These are phyloP conservation scores for Momotus momota DNA, from an alignment of 2,797 vertebrate species.

Conservation along the genomic window DNA sequence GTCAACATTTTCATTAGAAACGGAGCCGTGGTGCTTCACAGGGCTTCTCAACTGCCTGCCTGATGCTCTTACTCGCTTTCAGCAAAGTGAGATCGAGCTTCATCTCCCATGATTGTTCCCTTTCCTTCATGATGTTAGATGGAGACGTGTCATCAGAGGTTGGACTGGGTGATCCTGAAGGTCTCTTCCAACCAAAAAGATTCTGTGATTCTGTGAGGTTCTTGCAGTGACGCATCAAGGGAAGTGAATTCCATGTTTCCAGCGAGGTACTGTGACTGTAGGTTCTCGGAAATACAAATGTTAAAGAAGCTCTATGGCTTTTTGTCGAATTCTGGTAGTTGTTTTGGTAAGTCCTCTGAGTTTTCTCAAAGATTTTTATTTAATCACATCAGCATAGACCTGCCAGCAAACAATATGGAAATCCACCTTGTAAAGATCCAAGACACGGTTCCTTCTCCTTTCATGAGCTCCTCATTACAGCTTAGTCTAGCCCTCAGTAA, in stretches of 20 bases:
- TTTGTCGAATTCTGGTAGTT: neutral
- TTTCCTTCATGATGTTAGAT: neutral
- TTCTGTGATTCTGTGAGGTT: neutral
- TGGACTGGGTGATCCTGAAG: too few species aligned
- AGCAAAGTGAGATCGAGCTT: neutral
- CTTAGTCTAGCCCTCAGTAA: conserved; percentile 5
- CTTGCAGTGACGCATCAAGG: neutral
- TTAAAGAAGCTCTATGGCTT: neutral
- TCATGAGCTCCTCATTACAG: neutral
- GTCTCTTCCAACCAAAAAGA: too few species aligned
- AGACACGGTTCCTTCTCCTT: neutral
- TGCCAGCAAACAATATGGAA: neutral
- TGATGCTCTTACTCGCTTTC: neutral
- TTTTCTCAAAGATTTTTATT: neutral
- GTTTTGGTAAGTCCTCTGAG: neutral
- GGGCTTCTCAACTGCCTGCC: conserved; percentile 8
- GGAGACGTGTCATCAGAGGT: neutral
- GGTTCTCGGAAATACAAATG: neutral
- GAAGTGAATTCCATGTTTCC: neutral
- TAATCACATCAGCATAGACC: neutral
- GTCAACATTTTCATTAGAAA: conserved; percentile 62
- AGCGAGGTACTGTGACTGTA: neutral
- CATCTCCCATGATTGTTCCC: neutral
- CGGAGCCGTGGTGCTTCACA: neutral
- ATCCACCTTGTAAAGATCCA: neutral